Conservation (phyloP, 2,797 vertebrate genomes). For the Fringilla coelebs region DNA sequence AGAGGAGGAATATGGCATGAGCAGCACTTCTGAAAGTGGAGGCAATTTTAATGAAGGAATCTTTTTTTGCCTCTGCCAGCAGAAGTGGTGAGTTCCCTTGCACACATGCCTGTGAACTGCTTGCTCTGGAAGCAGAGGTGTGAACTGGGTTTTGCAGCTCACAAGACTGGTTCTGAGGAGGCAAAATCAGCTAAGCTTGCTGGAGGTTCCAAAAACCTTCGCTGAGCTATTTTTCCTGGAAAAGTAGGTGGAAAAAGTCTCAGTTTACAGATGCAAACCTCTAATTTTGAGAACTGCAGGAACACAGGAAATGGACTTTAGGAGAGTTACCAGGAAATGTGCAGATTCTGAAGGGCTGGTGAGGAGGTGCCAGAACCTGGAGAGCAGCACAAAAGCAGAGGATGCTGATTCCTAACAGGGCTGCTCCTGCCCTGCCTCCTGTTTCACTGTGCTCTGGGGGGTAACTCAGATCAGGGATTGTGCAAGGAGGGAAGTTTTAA, state of each 20-base stretch:
- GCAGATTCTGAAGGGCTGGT: neutral
- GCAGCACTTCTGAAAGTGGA: neutral
- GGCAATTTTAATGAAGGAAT: neutral
- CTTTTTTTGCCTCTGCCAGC: neutral
- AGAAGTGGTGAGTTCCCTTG: neutral
- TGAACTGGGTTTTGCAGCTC: neutral
- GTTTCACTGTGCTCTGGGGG: neutral
- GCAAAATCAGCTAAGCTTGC: neutral
- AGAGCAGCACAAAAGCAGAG: conserved; percentile 13
- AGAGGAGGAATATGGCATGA: neutral
- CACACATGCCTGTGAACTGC: neutral
- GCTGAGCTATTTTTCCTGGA: neutral
- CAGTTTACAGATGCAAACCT: neutral
- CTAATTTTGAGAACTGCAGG: neutral
- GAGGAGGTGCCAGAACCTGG: neutral
- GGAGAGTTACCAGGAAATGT: neutral
- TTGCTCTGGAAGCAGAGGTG: neutral
- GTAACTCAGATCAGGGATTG: neutral
- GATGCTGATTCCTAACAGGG: neutral
- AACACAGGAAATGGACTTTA: neutral
- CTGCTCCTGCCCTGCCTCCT: neutral
- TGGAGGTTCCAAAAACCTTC: neutral
- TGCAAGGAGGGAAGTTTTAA: neutral
- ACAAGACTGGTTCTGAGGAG: neutral
- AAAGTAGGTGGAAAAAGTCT: neutral